phyloP scores from a whole-genome alignment of 2,797 vertebrate genomes.

The Anguilla marmorata region DNA sequence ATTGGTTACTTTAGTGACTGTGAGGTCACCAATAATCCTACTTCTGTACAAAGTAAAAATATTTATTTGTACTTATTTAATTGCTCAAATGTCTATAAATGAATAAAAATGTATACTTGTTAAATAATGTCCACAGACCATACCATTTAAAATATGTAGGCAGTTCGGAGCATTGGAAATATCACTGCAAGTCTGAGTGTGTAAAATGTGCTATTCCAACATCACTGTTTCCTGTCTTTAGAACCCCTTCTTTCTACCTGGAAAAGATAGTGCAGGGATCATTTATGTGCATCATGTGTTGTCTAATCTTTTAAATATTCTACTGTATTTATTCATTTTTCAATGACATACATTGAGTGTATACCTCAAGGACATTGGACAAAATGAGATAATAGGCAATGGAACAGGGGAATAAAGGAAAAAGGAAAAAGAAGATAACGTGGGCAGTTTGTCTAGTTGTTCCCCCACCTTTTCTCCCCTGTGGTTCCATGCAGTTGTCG shows the following conservation, averaged over 20 bases:
- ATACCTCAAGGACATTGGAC: conserved; percentile 2
- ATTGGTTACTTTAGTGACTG: not conserved
- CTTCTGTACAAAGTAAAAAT: not conserved
- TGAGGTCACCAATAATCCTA: not conserved
- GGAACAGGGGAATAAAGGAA: not conserved
- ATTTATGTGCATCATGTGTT: not conserved
- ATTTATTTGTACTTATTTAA: not conserved
- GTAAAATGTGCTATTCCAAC: not conserved
- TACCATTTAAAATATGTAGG: not conserved
- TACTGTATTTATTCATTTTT: conserved; percentile 5
- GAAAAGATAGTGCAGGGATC: not conserved
- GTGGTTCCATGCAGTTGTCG: conserved; percentile 83
- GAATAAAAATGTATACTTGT: not conserved
- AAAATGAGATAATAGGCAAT: not conserved
- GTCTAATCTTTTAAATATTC: not conserved
- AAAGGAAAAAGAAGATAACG: not conserved
- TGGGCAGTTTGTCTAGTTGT: not conserved
- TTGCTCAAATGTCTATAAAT: not conserved
- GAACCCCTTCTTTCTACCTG: not conserved
- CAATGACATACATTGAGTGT: not conserved
- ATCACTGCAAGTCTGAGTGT: not conserved
- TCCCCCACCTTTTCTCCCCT: conserved; percentile 82
- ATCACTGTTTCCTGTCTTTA: not conserved
- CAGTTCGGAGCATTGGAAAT: not conserved
- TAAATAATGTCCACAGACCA: not conserved